These are phyloP conservation scores for Hirtodrosophila cameraria DNA, from an alignment of 2,888 invertebrate genomes.

Conservation along the genomic window DNA sequence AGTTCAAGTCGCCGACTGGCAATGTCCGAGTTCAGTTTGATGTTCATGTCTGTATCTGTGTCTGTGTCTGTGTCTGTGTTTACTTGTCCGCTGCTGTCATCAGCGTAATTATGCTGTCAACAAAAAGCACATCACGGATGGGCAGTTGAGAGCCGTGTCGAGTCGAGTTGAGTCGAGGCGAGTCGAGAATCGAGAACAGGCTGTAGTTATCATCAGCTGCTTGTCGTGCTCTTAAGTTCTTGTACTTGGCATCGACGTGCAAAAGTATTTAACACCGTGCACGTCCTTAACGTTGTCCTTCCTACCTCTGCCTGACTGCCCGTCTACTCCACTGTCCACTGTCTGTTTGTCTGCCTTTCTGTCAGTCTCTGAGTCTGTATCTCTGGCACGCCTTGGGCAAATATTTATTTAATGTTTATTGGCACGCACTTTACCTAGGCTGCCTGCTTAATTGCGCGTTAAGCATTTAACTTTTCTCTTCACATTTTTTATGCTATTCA, in stretches of 20 bases:
- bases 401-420: conserved; percentile 80
- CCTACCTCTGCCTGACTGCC: neutral
- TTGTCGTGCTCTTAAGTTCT: conserved; percentile 32
- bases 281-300: conserved; percentile 33
- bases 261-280: conserved; percentile 67
- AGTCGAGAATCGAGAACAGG: conserved; percentile 14
- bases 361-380: conserved; percentile 12
- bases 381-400: conserved; percentile 45
- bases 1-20: conserved; percentile 35
- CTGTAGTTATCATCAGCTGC: conserved; percentile 63
- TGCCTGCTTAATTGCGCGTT: conserved; percentile 73
- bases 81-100: conserved; percentile 51
- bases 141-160: conserved; percentile 26
- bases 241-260: conserved; percentile 46
- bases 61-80: conserved; percentile 52
- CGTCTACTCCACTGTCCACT: conserved; percentile 3
- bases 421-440: conserved; percentile 63
- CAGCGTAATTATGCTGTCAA: conserved; percentile 79
- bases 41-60: conserved; percentile 44
- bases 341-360: conserved; percentile 7
- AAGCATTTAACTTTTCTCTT: conserved; percentile 59
- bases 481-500: conserved; percentile 29
- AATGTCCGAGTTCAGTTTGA: conserved; percentile 26
- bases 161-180: conserved; percentile 16
- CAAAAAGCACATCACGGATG: conserved; percentile 54